Conservation (phyloP, 1,140 invertebrate genomes). For the Venturia canescens region DNA sequence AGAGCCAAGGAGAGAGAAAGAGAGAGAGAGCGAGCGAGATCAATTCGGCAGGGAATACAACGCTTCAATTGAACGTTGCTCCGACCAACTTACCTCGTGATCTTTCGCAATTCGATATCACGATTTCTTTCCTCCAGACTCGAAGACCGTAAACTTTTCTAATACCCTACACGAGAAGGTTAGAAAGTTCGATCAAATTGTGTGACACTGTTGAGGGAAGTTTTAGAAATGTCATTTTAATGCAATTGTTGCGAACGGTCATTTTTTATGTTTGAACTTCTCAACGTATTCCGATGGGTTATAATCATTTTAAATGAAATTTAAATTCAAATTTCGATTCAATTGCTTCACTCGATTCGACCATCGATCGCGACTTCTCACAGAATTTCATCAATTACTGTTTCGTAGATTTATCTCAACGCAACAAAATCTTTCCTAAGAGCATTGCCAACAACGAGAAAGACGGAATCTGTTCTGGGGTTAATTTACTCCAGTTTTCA, state of each 20-base stretch:
- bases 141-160: background rate
- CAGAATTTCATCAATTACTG: no score
- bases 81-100: slow-evolving; percentile 9
- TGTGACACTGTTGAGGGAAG: background rate
- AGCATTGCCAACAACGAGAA: no score
- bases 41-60: slow-evolving; percentile 18
- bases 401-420: no score
- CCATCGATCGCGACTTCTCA: no score
- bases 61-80: slow-evolving; percentile 22
- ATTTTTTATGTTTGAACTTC: background rate
- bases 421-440: no score
- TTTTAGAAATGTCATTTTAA: background rate
- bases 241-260: background rate
- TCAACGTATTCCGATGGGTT: no score
- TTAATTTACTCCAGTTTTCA: no score
- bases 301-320: no score
- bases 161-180: background rate
- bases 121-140: background rate
- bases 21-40: background rate
- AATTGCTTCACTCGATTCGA: no score
- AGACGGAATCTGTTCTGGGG: no score
- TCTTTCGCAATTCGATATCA: slow-evolving; percentile 27
- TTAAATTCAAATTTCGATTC: no score
- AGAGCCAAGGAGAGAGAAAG: background rate
- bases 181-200: background rate